These are phyloP conservation scores for Orius insidiosus DNA, from an alignment of 1,140 invertebrate species.

Conservation along the genomic window DNA sequence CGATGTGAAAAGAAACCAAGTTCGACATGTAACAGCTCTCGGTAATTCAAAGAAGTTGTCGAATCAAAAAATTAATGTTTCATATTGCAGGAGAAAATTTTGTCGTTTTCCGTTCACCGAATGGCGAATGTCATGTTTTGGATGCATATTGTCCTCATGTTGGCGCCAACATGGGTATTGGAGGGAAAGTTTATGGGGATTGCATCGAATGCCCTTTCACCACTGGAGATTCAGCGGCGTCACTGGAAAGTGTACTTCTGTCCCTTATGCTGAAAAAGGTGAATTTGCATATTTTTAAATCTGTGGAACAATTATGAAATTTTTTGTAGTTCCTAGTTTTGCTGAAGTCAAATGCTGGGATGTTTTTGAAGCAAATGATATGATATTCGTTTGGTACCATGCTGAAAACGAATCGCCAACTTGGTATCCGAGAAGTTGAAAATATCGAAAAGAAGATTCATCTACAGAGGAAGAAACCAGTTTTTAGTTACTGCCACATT, in stretches of 20 bases:
- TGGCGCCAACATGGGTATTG: conserved; percentile 66
- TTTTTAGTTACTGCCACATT: conserved; percentile 54
- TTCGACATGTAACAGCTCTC: conserved; percentile 44
- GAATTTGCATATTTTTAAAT: too few species aligned
- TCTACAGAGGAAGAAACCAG: conserved; percentile 55
- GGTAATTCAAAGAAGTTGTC: conserved; percentile 28
- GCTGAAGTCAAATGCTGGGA: conserved; percentile 46
- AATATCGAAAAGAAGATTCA: conserved; percentile 40
- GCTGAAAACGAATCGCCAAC: conserved; percentile 46
- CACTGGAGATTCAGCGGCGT: conserved; percentile 59
- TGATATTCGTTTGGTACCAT: conserved; percentile 73
- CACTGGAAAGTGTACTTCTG: conserved; percentile 33
- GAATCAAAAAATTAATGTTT: background rate
- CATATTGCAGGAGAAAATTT: conserved; percentile 47
- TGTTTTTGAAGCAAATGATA: conserved; percentile 46
- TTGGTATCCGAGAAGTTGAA: conserved; percentile 44
- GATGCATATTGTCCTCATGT: conserved; percentile 82
- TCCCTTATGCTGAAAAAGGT: conserved; percentile 19
- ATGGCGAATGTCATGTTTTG: conserved; percentile 42
- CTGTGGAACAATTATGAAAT: background rate
- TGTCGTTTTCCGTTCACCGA: conserved; percentile 49
- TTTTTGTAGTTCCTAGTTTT: conserved; percentile 35
- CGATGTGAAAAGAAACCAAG: conserved; percentile 38
- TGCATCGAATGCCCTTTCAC: conserved; percentile 77
- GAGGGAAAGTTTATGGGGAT: conserved; percentile 52